Percentiles rank a stretch among this genome's conserved stretches.
Conservation (phyloP, 2,888 invertebrate genomes). For the Drosophila kambysellisi region DNA sequence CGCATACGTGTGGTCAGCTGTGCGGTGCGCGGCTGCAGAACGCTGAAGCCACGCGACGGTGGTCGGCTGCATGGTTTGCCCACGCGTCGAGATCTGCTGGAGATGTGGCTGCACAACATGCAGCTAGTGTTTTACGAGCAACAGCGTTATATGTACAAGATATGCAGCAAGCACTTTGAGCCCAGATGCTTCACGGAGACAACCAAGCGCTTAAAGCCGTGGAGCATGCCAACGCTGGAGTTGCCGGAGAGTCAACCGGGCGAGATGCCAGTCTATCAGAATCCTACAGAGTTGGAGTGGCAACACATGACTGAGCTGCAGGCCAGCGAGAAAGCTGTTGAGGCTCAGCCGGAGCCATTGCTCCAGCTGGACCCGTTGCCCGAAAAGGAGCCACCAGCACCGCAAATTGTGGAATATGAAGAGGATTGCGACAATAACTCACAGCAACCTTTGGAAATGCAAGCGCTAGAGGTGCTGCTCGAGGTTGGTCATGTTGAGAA, state of each 20-base stretch:
- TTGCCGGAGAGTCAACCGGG: conserved; percentile 42
- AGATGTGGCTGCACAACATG: conserved; percentile 76
- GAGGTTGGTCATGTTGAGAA: conserved; percentile 73
- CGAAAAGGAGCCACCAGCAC: neutral
- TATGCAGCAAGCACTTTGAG: conserved; percentile 81
- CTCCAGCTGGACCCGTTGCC: conserved; percentile 34
- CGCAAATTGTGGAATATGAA: neutral
- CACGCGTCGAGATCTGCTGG: conserved; percentile 50
- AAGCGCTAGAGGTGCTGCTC: conserved; percentile 60
- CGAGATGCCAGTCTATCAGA: conserved; percentile 21
- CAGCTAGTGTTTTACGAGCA: conserved; percentile 63
- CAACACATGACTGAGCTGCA: conserved; percentile 39
- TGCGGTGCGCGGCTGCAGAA: conserved; percentile 57
- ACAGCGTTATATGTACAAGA: conserved; percentile 69
- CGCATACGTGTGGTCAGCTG: conserved; percentile 61
- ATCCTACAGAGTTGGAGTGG: conserved; percentile 63
- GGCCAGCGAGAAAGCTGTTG: neutral
- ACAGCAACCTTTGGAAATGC: conserved; percentile 44
- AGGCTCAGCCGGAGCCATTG: conserved; percentile 37
- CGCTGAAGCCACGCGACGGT: conserved; percentile 55
- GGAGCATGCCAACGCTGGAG: conserved; percentile 78
- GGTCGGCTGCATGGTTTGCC: conserved; percentile 68
- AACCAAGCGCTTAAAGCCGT: conserved; percentile 65
- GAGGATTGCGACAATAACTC: conserved; percentile 21
- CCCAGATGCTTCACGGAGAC: conserved; percentile 56